phyloP scores from a whole-genome alignment of 2,888 invertebrate genomes.

The Cremastinae sp. region DNA sequence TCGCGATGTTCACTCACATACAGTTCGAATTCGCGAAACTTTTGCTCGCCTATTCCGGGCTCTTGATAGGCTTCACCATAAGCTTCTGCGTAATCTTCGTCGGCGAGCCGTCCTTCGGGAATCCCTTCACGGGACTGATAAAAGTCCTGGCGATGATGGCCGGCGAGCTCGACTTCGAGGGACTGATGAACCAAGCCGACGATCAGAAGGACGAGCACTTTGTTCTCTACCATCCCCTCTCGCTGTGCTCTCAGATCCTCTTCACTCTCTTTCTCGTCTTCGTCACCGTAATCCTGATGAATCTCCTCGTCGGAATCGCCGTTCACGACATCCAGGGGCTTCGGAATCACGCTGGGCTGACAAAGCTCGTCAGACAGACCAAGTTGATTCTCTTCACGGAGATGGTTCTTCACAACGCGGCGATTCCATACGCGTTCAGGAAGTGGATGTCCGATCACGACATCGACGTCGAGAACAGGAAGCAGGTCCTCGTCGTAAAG shows the following conservation, averaged over 20 bases:
- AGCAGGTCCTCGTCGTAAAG: slow-evolving; percentile 80
- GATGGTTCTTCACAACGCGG: slow-evolving; percentile 79
- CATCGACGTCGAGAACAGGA: slow-evolving; percentile 78
- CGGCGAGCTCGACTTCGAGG: slow-evolving; percentile 78
- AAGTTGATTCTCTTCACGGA: slow-evolving; percentile 81
- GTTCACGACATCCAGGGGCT: slow-evolving; percentile 80
- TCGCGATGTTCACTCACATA: slow-evolving; percentile 81
- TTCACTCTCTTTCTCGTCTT: slow-evolving; percentile 78
- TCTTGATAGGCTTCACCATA: slow-evolving; percentile 80
- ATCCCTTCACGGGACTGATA: slow-evolving; percentile 78
- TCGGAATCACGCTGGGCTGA: slow-evolving; percentile 81
- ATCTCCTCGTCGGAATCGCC: slow-evolving; percentile 79
- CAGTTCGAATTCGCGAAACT: slow-evolving; percentile 80
- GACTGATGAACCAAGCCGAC: slow-evolving; percentile 73
- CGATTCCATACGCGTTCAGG: slow-evolving; percentile 77
- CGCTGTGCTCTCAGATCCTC: slow-evolving; percentile 77
- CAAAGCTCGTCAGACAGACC: slow-evolving; percentile 81
- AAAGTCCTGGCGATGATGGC: slow-evolving; percentile 80
- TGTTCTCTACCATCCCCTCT: slow-evolving; percentile 76
- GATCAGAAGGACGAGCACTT: slow-evolving; percentile 71
- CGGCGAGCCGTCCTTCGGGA: slow-evolving; percentile 76
- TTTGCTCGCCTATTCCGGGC: slow-evolving; percentile 78
- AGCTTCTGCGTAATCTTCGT: slow-evolving; percentile 80
- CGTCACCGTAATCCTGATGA: slow-evolving; percentile 79
- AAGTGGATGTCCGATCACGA: slow-evolving; percentile 79